phyloP scores from a whole-genome alignment of 92 coral and sea anemone genomes.

The Parazoanthus darwini region DNA sequence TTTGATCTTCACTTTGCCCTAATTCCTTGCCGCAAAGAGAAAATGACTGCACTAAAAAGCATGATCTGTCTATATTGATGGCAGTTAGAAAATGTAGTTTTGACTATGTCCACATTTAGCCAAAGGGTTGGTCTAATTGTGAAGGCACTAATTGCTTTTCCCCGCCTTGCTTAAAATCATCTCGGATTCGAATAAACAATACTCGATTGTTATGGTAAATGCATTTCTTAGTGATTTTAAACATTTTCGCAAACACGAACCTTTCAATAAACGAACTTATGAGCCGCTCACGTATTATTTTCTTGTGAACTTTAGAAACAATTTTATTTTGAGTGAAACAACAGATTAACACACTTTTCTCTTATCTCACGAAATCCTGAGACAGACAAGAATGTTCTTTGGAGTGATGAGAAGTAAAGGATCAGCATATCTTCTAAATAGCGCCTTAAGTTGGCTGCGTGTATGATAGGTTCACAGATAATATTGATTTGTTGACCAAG shows the following conservation, averaged over 20 bases:
- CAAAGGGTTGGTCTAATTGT: conserved; percentile 57
- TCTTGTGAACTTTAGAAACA: conserved; percentile 24
- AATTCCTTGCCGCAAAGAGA: conserved; percentile 4
- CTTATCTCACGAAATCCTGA: conserved; percentile 7
- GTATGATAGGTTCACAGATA: conserved; percentile 55
- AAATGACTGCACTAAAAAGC: conserved; percentile 10
- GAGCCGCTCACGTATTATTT: conserved; percentile 45
- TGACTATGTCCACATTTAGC: conserved; percentile 40
- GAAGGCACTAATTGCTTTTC: conserved; percentile 62
- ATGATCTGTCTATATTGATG: conserved; percentile 32
- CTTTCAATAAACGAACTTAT: conserved; percentile 57
- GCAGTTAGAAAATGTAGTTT: conserved; percentile 44
- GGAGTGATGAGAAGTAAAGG: conserved; percentile 41
- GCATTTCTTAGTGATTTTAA: conserved; percentile 59
- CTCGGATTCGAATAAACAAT: conserved; percentile 57
- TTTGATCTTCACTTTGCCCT: conserved; percentile 27
- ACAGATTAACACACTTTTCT: conserved; percentile 24
- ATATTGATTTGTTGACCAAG: conserved; percentile 47
- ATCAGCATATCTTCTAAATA: conserved; percentile 55
- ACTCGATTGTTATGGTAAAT: conserved; percentile 61
- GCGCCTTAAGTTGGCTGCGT: conserved; percentile 64
- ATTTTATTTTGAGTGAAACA: conserved; percentile 33
- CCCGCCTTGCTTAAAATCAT: conserved; percentile 53
- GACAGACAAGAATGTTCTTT: conserved; percentile 49
- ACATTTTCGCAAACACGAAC: conserved; percentile 62